These are phyloP conservation scores for Hyphantria cunea DNA, from an alignment of 1,140 invertebrate genomes.

Conservation along the genomic window DNA sequence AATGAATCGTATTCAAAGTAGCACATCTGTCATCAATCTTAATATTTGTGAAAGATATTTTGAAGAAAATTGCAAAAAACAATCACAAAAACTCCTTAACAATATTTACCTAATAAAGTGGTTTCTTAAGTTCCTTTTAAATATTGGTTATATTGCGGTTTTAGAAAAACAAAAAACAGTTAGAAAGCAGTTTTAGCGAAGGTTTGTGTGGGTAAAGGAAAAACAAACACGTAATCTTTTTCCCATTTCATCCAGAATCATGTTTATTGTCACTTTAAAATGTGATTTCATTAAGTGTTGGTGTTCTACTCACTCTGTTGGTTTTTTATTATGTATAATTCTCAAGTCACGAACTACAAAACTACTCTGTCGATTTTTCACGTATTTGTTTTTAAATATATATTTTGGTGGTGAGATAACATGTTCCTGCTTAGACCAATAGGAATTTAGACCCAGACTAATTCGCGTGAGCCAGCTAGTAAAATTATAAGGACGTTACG, in stretches of 20 bases:
- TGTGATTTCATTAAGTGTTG: constrained; percentile 1
- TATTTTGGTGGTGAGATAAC: no score
- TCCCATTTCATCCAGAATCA: constrained; percentile 2
- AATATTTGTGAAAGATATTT: constrained; percentile 1
- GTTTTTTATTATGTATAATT: no score
- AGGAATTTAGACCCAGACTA: no score
- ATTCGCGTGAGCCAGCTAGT: no score
- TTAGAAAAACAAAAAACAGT: constrained; percentile 3
- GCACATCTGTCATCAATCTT: constrained; percentile 4
- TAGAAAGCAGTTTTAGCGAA: neutral
- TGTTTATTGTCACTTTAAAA: neutral
- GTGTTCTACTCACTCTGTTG: neutral
- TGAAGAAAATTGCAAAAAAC: no score
- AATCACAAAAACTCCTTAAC: no score
- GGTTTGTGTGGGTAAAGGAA: constrained; percentile 7
- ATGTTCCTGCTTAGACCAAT: no score
- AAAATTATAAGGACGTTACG: neutral
- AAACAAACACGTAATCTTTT: neutral
- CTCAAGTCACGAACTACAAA: no score
- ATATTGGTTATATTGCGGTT: constrained; percentile 1
- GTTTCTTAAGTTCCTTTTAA: constrained; percentile 2
- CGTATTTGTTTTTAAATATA: no score
- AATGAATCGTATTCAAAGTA: neutral
- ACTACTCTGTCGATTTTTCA: no score
- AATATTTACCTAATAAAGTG: constrained; percentile 2